These are phyloP conservation scores for Leptopilina syphax DNA, from an alignment of 2,888 invertebrate genomes.

Conservation along the genomic window DNA sequence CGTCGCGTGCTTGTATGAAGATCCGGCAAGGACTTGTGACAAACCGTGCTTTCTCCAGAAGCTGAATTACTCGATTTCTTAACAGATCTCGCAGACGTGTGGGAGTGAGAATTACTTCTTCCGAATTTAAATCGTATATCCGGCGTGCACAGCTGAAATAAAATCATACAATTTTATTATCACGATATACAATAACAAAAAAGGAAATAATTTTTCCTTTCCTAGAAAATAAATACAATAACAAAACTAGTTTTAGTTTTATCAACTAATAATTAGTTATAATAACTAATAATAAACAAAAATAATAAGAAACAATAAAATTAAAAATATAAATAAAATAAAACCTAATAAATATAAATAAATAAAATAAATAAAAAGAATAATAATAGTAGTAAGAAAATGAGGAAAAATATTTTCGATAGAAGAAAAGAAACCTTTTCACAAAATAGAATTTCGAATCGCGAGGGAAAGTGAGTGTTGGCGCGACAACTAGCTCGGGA, in stretches of 20 bases:
- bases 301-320: neutral
- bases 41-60: slow-evolving; percentile 72
- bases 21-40: slow-evolving; percentile 91
- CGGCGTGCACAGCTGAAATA: slow-evolving; percentile 63
- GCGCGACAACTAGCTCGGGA: neutral
- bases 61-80: slow-evolving; percentile 68
- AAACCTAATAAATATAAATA: neutral
- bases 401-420: no score
- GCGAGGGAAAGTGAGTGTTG: neutral
- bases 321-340: no score
- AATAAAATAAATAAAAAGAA: neutral
- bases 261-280: slow-evolving; percentile 8
- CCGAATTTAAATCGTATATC: slow-evolving; percentile 73
- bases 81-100: slow-evolving; percentile 67
- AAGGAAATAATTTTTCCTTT: no score
- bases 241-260: slow-evolving; percentile 3
- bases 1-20: slow-evolving; percentile 79
- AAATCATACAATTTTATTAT: no score
- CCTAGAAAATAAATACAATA: neutral
- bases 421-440: no score
- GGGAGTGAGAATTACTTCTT: slow-evolving; percentile 73
- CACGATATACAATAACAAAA: neutral
- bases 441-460: no score
- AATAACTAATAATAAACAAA: neutral
- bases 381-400: neutral